Conservation (phyloP, 2,113 vertebrate species). For the Heteronetta atricapilla region DNA sequence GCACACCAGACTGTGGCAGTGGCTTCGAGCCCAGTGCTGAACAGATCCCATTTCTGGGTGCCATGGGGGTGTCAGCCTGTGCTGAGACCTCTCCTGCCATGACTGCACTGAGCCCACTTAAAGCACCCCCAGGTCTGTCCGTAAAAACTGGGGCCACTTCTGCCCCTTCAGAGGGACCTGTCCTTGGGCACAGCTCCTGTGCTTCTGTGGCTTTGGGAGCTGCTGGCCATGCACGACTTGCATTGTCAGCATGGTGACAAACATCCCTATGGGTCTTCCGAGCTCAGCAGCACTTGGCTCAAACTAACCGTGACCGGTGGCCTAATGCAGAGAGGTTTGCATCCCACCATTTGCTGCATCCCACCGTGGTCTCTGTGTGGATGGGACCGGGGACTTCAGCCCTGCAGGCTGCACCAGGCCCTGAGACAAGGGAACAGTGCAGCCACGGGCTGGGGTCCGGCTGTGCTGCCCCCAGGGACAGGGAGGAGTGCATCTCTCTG, state of each 20-base stretch:
- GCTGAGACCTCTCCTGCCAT: neutral
- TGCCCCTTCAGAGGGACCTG: neutral
- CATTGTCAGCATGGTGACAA: neutral
- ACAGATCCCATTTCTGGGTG: neutral
- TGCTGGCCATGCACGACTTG: neutral
- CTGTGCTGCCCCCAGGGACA: neutral
- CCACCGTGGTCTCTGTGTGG: neutral
- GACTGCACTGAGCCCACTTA: neutral
- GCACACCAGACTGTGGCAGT: accelerated
- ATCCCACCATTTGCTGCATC: neutral
- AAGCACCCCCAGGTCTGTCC: neutral
- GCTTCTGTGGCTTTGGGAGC: neutral
- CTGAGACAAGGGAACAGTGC: accelerated
- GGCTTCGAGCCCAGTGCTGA: neutral
- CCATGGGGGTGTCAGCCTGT: neutral
- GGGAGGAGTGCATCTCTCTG: neutral
- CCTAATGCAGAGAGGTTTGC: neutral
- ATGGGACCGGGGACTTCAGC: neutral
- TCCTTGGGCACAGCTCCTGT: neutral
- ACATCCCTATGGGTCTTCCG: neutral
- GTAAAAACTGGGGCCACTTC: neutral
- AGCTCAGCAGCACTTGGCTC: neutral
- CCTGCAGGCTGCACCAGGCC: neutral
- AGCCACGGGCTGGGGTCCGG: neutral
- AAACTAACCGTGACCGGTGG: neutral